A percentile compares a stretch with the other conserved stretches of the same genome.
phyloP scores from a whole-genome alignment of 2,113 vertebrate genomes.

The Pyxicephalus adspersus region DNA sequence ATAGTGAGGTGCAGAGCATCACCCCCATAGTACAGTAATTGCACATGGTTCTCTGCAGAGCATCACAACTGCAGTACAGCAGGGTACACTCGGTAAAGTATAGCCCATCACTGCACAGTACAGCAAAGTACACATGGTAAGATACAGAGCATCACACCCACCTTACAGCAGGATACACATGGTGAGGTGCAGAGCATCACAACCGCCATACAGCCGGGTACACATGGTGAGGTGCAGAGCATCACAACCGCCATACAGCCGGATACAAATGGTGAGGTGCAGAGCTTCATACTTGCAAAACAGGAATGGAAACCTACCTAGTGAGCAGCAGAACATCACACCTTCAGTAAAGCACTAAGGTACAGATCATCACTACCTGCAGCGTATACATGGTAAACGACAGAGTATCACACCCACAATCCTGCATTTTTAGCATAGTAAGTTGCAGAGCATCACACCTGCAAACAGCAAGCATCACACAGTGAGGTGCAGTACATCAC shows the following conservation, averaged over 20 bases:
- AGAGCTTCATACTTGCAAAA: neutral
- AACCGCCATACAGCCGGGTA: no score
- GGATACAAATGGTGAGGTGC: neutral
- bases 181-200: neutral
- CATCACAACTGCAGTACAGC: neutral
- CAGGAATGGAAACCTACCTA: neutral
- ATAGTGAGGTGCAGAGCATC: neutral
- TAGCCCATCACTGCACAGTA: no score
- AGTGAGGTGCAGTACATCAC: neutral
- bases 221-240: neutral
- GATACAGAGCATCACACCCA: accelerated
- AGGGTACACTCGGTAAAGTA: neutral
- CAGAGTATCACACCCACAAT: neutral
- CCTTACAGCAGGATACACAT: neutral
- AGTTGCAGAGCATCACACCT: neutral
- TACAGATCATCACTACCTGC: neutral
- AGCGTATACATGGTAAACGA: neutral
- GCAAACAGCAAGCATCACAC: neutral
- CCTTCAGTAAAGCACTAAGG: neutral
- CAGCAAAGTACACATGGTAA: neutral
- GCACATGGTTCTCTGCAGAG: neutral
- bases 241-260: neutral
- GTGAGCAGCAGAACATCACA: neutral
- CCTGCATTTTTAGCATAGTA: neutral
- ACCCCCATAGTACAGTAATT: accelerated